Evolutionary conservation across 2,113 vertebrate genomes (phyloP).

Genomic region (Coturnix japonica): DNA sequence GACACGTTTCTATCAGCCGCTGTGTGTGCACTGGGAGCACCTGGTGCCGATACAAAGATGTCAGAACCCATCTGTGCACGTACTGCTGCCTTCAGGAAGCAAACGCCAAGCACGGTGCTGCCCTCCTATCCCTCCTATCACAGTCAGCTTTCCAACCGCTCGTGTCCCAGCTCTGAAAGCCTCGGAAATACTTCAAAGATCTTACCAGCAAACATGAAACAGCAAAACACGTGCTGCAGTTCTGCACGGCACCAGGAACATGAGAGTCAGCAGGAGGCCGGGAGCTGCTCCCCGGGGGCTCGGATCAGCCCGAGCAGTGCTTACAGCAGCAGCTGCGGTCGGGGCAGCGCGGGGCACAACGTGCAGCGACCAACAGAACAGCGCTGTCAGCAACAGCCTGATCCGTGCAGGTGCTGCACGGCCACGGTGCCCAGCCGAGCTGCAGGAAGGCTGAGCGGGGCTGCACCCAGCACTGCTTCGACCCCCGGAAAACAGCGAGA

Average conservation of each 20-base stretch:
- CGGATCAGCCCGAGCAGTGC: not conserved
- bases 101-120: accelerated
- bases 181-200: not conserved
- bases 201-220: not conserved
- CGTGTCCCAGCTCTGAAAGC: accelerated
- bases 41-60: accelerated
- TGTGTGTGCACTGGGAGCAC: accelerated
- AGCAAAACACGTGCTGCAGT: accelerated
- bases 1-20: not conserved
- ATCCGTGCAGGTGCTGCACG: not conserved
- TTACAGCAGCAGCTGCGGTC: accelerated
- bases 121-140: not conserved
- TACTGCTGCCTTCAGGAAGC: not conserved
- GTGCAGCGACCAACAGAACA: accelerated
- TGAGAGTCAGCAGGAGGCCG: accelerated
- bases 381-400: accelerated
- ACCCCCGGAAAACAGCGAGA: accelerated
- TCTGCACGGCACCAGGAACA: not conserved
- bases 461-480: accelerated
- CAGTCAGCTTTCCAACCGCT: accelerated
- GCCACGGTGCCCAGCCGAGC: accelerated
- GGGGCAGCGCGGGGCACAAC: accelerated
- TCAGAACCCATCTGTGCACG: not conserved
- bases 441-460: accelerated
- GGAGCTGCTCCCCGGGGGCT: not conserved